Base-by-base conservation (phyloP, 2,113 vertebrate species). In the Gallinago paraguaiae region DNA sequence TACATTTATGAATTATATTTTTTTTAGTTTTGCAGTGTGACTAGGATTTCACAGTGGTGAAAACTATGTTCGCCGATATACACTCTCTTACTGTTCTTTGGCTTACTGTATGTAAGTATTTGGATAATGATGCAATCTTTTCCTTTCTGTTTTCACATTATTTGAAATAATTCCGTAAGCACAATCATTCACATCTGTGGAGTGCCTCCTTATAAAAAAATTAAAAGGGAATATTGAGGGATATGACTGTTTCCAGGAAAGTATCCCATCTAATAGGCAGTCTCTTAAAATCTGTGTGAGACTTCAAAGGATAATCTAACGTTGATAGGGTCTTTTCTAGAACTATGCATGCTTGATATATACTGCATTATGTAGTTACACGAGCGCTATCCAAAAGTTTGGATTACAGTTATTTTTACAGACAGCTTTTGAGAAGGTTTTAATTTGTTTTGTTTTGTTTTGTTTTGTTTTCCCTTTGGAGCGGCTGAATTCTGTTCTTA, bases 361-460 rank as follows among this genome's bases (percentile, higher is more conserved):
- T 27, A 4, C 3, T 50, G 31, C 22, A 48, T 69, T 71, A 67
- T 57, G 16, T 35, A 43, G 59, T 78, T 67, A 33, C 25, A 70
- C 0, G 3, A 79, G 11, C 10, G 56, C 3, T 61, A 51, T 72
- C 4, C 8, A 79, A 64, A 93, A 84, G 31, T 87, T 69, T 86
- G 43, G 35, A 37, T 69, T 89, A n/a, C 16, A 91, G 17, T 48
- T 82, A 48, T 46, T 94, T 92, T 69, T 69, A 53, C n/a, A 86
- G 57, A 10, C 5, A 61, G 17, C 11, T 76, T 92, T 92, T 28
- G n/a, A 54, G 57, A 81, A 86, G 53, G 1, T 8, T 56, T 83
- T 78, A 12, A 24, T 54, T 90, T 61, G 25, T 10, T 70, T 70
- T 22, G 8, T 54, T 60, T 90, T 61, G 31, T 10, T 69, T 69